These are phyloP conservation scores for Cyprinodon variegatus DNA, from an alignment of 2,113 vertebrate species.

Conservation along the genomic window DNA sequence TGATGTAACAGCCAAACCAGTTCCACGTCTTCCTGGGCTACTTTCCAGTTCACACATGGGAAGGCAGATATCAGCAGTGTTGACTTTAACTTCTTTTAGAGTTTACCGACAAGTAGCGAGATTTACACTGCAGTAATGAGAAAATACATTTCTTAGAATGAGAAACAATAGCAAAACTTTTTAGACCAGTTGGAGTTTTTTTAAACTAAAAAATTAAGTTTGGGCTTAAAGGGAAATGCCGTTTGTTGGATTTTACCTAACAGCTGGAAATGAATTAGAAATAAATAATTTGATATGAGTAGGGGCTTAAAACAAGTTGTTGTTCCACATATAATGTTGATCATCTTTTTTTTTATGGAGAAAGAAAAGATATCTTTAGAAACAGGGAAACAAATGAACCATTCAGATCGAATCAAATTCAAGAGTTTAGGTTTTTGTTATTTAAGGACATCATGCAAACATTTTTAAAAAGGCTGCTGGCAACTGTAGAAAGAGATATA, in stretches of 20 bases:
- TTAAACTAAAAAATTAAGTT: not conserved
- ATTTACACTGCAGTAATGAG: not conserved
- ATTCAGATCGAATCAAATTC: not conserved
- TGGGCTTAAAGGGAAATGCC: not conserved
- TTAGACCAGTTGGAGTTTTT: not conserved
- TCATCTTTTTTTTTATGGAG: not conserved
- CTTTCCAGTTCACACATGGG: not conserved
- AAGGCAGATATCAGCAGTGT: not conserved
- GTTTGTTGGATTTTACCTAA: not conserved
- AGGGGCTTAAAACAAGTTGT: not conserved
- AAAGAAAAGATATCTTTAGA: not conserved
- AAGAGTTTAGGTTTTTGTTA: not conserved
- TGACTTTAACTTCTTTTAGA: not conserved
- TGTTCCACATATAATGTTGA: not conserved
- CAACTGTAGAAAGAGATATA: too few species aligned
- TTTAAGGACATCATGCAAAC: not conserved
- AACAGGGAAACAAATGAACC: not conserved
- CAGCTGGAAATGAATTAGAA: not conserved
- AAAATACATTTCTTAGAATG: not conserved
- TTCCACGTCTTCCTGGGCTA: not conserved
- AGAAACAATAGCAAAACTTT: not conserved
- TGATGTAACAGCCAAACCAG: constrained; percentile 51
- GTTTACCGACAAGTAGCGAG: not conserved
- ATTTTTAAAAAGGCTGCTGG: not conserved
- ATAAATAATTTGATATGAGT: not conserved